phyloP scores from a whole-genome alignment of 2,113 vertebrate species.

The Eulemur macaco region DNA sequence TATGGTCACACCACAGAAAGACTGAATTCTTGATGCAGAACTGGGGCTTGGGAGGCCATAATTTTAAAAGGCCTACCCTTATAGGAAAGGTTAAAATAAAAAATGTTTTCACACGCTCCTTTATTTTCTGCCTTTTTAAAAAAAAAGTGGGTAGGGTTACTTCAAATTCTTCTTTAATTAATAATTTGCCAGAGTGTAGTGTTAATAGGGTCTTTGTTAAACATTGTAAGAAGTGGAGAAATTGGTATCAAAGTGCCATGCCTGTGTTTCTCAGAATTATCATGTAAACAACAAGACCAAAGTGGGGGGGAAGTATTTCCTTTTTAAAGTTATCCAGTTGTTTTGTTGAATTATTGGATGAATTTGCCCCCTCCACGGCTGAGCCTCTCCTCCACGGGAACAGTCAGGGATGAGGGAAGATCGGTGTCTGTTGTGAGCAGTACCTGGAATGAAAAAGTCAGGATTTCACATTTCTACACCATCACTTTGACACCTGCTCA shows the following conservation, averaged over 20 bases:
- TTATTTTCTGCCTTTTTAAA: not conserved
- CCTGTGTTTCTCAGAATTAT: not conserved
- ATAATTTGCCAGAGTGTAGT: not conserved
- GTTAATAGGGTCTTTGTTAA: not conserved
- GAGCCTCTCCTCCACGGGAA: accelerated
- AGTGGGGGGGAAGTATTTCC: too few relatives aligned
- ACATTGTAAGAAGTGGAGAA: not conserved
- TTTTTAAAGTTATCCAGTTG: not conserved
- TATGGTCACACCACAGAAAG: not conserved
- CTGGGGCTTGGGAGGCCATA: not conserved
- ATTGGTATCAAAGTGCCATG: accelerated
- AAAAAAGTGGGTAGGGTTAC: too few relatives aligned
- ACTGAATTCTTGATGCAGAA: not conserved
- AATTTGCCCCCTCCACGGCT: not conserved
- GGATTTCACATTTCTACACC: accelerated
- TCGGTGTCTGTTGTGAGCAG: accelerated
- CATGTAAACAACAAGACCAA: not conserved
- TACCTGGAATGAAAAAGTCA: too few relatives aligned
- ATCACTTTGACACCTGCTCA: accelerated
- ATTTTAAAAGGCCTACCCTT: not conserved
- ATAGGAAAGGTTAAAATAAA: not conserved
- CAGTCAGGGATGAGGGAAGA: not conserved
- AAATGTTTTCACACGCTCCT: not conserved
- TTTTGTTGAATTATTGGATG: not conserved
- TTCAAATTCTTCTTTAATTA: not conserved